phyloP scores from a whole-genome alignment of 2,888 invertebrate species.

The Tenthredo distinguenda region DNA sequence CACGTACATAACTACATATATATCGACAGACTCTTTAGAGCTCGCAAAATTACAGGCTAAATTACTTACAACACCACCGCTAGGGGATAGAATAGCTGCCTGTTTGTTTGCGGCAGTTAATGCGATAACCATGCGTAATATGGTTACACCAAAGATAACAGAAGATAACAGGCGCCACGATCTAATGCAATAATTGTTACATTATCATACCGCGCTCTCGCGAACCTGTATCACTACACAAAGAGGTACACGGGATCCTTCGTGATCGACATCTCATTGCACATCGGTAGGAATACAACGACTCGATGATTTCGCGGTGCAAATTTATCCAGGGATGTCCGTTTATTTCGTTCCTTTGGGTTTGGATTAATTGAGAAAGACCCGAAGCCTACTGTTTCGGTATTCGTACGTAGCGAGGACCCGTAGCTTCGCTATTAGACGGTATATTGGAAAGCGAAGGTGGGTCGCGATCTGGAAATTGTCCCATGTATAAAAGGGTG shows the following conservation, averaged over 20 bases:
- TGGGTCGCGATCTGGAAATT: not conserved
- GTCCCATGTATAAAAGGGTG: not conserved
- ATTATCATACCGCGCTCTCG: not conserved
- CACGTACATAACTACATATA: not conserved
- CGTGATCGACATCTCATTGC: not conserved
- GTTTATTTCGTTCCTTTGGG: not conserved
- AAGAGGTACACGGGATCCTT: not conserved
- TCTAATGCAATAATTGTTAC: constrained; percentile 47
- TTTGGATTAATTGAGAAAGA: not conserved
- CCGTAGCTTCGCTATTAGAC: not conserved
- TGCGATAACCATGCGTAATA: constrained; percentile 41
- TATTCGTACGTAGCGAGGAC: not conserved
- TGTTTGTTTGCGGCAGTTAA: constrained; percentile 38
- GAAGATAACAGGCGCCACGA: constrained; percentile 36
- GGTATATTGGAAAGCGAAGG: not conserved
- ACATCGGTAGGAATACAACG: not conserved
- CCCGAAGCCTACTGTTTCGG: not conserved
- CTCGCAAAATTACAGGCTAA: constrained; percentile 28
- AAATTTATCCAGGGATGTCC: not conserved
- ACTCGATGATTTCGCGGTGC: not conserved
- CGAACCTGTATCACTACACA: not conserved
- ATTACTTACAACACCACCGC: constrained; percentile 27
- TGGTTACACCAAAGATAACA: constrained; percentile 35
- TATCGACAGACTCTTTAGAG: constrained; percentile 8
- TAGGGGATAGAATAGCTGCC: not conserved